Conservation (phyloP, 2,797 vertebrate species). For the Liparis tanakae region DNA sequence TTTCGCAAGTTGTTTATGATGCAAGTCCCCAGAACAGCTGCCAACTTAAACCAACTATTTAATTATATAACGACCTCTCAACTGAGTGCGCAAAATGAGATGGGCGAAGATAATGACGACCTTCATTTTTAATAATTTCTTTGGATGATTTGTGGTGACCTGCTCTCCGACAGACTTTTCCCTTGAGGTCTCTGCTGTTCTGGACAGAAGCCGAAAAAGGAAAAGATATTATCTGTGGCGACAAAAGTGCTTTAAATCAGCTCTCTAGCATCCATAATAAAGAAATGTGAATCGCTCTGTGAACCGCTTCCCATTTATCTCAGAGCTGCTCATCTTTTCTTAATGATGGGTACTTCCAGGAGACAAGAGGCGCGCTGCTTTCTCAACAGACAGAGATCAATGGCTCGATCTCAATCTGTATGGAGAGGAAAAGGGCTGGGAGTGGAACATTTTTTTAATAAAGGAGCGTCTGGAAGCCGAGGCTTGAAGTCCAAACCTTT, state of each 20-base stretch:
- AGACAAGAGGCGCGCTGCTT: constrained; percentile 21
- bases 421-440: constrained; percentile 25
- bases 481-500: constrained; percentile 56
- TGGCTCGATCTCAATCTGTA: constrained; percentile 47
- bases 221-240: neutral
- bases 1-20: neutral
- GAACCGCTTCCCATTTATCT: constrained; percentile 24
- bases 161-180: constrained; percentile 9
- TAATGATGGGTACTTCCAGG: constrained; percentile 32
- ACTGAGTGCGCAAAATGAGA: neutral
- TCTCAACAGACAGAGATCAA: constrained; percentile 42
- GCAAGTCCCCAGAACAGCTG: neutral
- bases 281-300: neutral
- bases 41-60: neutral
- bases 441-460: constrained; percentile 43
- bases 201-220: neutral
- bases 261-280: constrained; percentile 9
- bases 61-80: neutral
- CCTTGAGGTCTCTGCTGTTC: neutral
- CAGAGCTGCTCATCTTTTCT: constrained; percentile 35
- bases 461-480: constrained; percentile 46
- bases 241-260: constrained; percentile 17
- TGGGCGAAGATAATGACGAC: neutral
- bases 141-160: neutral
- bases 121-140: neutral